Evolutionary conservation across 2,113 vertebrate species (phyloP), one percentile per base, ranked within the genome.

Genomic region (Neogobius melanostomus): DNA sequence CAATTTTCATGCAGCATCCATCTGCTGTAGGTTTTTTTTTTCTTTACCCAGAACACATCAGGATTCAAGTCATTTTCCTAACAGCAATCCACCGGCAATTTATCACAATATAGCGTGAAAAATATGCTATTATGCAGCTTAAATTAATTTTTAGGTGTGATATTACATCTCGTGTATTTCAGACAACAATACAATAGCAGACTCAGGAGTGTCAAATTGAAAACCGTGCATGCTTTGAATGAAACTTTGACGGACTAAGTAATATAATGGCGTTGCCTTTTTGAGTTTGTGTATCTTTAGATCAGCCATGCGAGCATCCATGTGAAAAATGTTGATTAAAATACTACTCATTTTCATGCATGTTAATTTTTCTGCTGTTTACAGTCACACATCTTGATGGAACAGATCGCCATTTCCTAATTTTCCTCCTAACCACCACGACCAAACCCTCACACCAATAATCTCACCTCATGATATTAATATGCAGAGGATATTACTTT

Each of bases 41-140:
- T 28, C 28, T 42, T 74, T 77, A 85, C 82, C 76, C 68, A 73
- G 71, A 82, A 54, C 74, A 64, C 14, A 42, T 68, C 53, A 52
- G 46, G 44, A 72, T 71, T 80, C 45, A 50, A n/a, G 54, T 83
- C 59, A 77, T 83, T 87, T 87, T 81, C 77, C 74, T 67, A 73
- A 64, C 61, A 60, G 74, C 77, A 74, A 80, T 85, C 70, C 68
- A 66, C 51, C 28, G 16, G 66, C 66, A 86, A 81, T 82, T 84
- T 81, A 72, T 79, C 74, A 83, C 72, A 81, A 84, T 64, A 68
- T 75, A 51, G 66, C 68, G 61, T 86, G 79, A 81, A 80, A 74
- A 75, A 84, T 81, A 28, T 68, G 43, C 74, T 69, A 72, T 79
- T 81, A 69, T 69, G 60, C 57, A 14, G 28, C 45, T 48, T 46